Conservation (phyloP, 2,113 vertebrate species). For the Jaculus jaculus region DNA sequence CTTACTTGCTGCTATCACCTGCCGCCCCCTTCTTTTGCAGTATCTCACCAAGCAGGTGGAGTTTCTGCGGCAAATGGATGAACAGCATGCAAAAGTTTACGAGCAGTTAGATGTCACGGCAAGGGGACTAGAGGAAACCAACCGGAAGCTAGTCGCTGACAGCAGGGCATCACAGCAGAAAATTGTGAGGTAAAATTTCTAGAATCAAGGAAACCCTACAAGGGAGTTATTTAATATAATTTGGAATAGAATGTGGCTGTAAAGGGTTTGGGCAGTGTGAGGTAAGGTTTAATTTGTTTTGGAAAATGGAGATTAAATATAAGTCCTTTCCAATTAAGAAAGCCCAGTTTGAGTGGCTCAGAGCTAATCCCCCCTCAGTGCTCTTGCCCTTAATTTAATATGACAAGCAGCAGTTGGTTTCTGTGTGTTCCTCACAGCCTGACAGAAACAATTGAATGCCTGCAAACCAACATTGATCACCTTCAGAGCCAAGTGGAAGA, state of each 20-base stretch:
- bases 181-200: constrained; percentile 88
- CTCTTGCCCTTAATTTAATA: constrained; percentile 51
- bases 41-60: constrained; percentile 97
- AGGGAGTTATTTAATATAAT: background rate
- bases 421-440: constrained; percentile 84
- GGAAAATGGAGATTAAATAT: background rate
- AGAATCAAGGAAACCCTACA: background rate
- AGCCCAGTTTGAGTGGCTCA: background rate
- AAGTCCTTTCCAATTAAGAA: constrained; percentile 52
- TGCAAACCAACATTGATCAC: constrained; percentile 94
- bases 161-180: constrained; percentile 92
- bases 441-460: constrained; percentile 91
- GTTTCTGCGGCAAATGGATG: constrained; percentile 93
- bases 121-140: constrained; percentile 93
- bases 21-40: constrained; percentile 82
- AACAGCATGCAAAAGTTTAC: constrained; percentile 96
- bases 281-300: background rate
- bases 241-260: background rate
- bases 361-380: constrained; percentile 24
- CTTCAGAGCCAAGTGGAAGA: constrained; percentile 92
- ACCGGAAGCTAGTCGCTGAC: constrained; percentile 91
- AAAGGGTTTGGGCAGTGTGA: background rate
- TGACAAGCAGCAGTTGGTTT: constrained; percentile 51
- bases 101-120: constrained; percentile 95
- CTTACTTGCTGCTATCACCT: background rate